Evolutionary conservation across 2,113 vertebrate genomes (phyloP), one percentile per base, ranked within the genome.

Genomic region (Clarias macrocephalus): DNA sequence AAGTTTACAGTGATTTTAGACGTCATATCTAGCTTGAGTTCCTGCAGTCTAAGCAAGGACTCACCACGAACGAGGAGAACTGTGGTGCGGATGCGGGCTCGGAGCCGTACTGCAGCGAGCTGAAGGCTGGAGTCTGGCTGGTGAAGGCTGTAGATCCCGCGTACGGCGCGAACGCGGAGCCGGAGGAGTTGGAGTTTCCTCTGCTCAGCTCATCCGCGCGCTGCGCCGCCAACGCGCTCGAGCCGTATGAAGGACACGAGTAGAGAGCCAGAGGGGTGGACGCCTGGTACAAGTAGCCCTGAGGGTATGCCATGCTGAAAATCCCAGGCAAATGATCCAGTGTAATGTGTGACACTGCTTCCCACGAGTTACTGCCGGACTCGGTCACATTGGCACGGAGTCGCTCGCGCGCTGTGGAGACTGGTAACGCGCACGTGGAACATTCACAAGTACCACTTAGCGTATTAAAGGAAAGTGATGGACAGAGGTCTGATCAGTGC

Each of bases 101-200:
- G 1, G 95, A 93, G 84, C 96, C 95, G 95, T 96, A 98, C 92
- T 96, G 97, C 42, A 97, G 96, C 28, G 96, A 95, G 94, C 92
- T 96, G 94, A 97, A 98, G 33, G 96, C 96, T 86, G 96, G 94
- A 23, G 97, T 97, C 80, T 95, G 95, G 87, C 95, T 95, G n/a
- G 93, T 95, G 91, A 97, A 97, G 60, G 96, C 94, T 77, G 96
- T 95, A 65, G 97, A 96, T 92, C 96, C 96, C 65, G 97, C 96
- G 93, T 98, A 99, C 82, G 97, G 97, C 68, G 97, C 97, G 92
- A 99, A 98, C 86, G 97, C 97, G 37, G 97, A 99, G 83, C 97
- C 96, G 65, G 96, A 96, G 68, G 96, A 96, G 90, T 77, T 48
- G 52, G 85, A 76, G 77, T 75, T 75, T 12, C 83, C 70, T 42